Evolutionary conservation across 2,797 vertebrate species (phyloP).

Genomic region (Dicrostonyx torquatus): DNA sequence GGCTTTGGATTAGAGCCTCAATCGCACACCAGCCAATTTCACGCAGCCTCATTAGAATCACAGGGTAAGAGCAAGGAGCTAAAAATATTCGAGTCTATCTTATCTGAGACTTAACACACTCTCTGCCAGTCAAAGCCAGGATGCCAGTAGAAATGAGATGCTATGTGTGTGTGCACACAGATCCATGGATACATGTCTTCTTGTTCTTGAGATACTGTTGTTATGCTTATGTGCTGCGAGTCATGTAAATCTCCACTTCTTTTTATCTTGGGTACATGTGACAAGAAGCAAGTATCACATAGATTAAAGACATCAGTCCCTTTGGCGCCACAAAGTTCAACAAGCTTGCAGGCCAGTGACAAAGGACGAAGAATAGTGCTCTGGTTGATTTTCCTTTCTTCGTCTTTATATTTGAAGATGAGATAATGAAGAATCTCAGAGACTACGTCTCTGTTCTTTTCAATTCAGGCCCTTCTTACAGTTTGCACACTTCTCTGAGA

Average conservation of each 20-base stretch:
- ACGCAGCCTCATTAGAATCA: background rate
- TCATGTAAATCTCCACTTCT: background rate
- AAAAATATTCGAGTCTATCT: constrained; percentile 16
- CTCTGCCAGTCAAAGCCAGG: background rate
- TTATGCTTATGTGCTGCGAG: background rate
- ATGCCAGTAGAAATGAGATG: background rate
- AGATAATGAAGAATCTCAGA: constrained; percentile 17
- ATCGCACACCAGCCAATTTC: background rate
- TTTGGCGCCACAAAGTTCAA: background rate
- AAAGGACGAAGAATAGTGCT: background rate
- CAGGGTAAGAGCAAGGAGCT: background rate
- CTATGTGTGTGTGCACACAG: background rate
- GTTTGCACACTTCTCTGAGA: background rate
- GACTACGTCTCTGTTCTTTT: background rate
- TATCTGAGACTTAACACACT: background rate
- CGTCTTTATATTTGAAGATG: constrained; percentile 36
- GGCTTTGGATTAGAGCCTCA: background rate
- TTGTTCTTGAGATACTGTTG: background rate
- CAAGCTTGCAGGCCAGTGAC: background rate
- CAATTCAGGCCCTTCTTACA: background rate
- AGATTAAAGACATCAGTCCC: background rate
- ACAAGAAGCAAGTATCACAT: background rate
- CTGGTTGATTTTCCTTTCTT: background rate
- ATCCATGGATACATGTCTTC: fast-evolving
- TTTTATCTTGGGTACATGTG: background rate